A percentile compares a stretch with the other conserved stretches of the same genome.
Conservation (phyloP, 1,140 invertebrate genomes). For the Euglossa dilemma region DNA sequence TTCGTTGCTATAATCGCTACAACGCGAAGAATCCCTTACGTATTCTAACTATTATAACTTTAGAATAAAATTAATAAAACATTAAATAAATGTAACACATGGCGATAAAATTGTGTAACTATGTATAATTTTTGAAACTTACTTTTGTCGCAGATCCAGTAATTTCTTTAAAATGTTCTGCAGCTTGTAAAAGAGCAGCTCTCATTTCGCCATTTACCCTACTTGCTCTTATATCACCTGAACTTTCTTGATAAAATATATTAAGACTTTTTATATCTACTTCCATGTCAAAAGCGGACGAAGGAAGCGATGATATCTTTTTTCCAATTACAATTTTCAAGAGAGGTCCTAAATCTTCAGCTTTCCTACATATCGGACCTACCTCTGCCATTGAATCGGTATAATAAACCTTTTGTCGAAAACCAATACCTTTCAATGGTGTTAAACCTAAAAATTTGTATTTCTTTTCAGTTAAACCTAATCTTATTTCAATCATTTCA, state of each 20-base stretch:
- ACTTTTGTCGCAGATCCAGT: constrained; percentile 80
- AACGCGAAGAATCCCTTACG: too few species aligned
- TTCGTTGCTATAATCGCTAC: too few species aligned
- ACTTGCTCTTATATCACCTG: constrained; percentile 87
- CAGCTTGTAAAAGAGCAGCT: constrained; percentile 84
- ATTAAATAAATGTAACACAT: too few species aligned
- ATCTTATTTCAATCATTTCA: too few species aligned
- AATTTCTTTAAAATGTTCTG: constrained; percentile 81
- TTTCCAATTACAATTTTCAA: constrained; percentile 85
- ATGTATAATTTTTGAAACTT: constrained; percentile 4
- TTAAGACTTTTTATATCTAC: constrained; percentile 88
- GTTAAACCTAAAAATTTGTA: constrained; percentile 73
- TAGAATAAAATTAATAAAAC: too few species aligned
- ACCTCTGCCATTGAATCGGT: constrained; percentile 85
- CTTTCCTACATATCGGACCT: constrained; percentile 91
- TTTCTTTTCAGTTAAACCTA: too few species aligned
- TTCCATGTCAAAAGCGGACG: constrained; percentile 78
- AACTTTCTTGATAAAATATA: constrained; percentile 90
- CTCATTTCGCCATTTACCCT: constrained; percentile 87
- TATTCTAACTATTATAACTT: too few species aligned
- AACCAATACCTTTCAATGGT: constrained; percentile 84
- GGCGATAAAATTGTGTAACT: not conserved
- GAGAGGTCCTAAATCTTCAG: constrained; percentile 89
- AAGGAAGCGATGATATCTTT: constrained; percentile 78
- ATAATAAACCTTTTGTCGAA: constrained; percentile 83